Conservation (phyloP, 1,140 invertebrate species). For the Venustaconcha ellipsiformis region DNA sequence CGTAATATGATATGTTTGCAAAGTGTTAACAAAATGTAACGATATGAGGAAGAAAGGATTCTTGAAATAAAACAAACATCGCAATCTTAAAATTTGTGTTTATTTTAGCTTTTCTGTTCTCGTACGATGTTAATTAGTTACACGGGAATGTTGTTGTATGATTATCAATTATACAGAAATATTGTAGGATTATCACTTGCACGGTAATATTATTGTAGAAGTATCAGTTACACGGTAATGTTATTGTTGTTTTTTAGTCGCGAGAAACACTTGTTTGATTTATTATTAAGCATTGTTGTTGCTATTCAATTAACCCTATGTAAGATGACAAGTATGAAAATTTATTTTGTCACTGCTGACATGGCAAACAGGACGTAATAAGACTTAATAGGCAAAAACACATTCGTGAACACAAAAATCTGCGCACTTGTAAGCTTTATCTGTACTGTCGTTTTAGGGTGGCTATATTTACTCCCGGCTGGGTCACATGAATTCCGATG, state of each 20-base stretch:
- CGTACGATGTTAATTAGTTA: too few species aligned
- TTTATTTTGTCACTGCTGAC: not conserved
- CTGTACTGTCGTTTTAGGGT: constrained; percentile 34
- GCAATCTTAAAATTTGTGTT: too few species aligned
- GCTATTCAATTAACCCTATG: not conserved
- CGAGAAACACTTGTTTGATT: not conserved
- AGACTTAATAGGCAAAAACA: not conserved
- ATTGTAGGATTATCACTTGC: too few species aligned
- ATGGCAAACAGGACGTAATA: not conserved
- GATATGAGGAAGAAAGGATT: too few species aligned
- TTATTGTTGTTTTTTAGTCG: not conserved
- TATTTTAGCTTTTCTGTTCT: too few species aligned
- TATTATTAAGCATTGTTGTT: not conserved
- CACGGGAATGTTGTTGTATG: not conserved
- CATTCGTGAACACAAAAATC: not conserved
- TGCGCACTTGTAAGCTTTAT: not conserved
- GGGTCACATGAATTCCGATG: constrained; percentile 91
- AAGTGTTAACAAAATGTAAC: too few species aligned
- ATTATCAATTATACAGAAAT: not conserved
- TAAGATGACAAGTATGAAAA: not conserved
- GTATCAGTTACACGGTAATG: not conserved
- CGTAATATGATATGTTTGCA: too few species aligned
- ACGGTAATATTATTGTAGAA: not conserved
- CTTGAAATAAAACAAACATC: too few species aligned
- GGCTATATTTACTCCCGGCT: constrained; percentile 82